phyloP scores from a whole-genome alignment of 35 echinoderm and acorn worm species.

The Heliocidaris erythrogramma region DNA sequence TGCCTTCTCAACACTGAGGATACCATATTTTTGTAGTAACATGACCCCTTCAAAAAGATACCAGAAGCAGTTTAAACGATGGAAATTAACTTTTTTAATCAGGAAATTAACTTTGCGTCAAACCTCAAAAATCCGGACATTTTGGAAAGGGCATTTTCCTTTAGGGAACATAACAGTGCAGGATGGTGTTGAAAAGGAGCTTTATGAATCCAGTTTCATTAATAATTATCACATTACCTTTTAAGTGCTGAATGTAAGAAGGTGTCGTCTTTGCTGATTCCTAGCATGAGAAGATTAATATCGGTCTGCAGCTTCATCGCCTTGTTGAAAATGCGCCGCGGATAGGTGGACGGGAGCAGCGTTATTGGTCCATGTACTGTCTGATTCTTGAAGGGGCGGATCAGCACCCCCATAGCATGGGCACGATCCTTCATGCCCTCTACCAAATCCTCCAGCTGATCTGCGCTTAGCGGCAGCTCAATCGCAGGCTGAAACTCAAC shows the following conservation, averaged over 20 bases:
- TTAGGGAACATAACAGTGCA: too few relatives aligned
- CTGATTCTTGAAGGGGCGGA: slow-evolving; percentile 11
- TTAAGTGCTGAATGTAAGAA: slow-evolving; percentile 39
- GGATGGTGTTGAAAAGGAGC: too few relatives aligned
- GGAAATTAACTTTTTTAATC: too few relatives aligned
- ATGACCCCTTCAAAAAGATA: too few relatives aligned
- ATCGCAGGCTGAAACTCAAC: slow-evolving; percentile 19
- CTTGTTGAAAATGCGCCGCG: not conserved
- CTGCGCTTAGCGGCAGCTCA: not conserved
- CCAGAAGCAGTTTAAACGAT: too few relatives aligned
- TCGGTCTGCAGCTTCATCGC: slow-evolving; percentile 33
- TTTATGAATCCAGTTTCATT: too few relatives aligned
- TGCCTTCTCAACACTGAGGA: too few relatives aligned
- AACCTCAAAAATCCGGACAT: too few relatives aligned
- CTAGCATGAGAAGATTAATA: slow-evolving; percentile 44
- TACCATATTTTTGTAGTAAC: too few relatives aligned
- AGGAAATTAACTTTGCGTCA: too few relatives aligned
- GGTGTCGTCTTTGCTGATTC: slow-evolving; percentile 20
- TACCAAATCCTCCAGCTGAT: not conserved
- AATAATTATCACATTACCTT: not conserved
- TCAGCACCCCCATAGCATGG: slow-evolving; percentile 28
- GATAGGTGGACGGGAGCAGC: slow-evolving; percentile 47
- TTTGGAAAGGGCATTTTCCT: too few relatives aligned
- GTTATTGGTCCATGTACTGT: slow-evolving; percentile 38
- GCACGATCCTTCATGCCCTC: slow-evolving; percentile 18